Evolutionary conservation across 2,113 vertebrate genomes (phyloP).

Genomic region (Pygathrix nemaeus): DNA sequence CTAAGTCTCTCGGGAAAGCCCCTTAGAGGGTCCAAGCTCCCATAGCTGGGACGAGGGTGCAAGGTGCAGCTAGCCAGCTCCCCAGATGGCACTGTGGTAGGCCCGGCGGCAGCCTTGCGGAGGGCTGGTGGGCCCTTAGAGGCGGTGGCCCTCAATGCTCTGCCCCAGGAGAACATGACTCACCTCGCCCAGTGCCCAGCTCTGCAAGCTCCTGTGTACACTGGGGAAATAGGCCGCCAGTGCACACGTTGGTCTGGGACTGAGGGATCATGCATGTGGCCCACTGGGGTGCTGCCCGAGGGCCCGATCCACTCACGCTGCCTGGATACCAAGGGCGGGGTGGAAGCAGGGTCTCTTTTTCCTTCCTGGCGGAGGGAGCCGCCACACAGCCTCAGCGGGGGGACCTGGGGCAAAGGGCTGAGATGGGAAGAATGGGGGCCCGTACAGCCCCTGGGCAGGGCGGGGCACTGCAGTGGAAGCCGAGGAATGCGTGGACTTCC

Average conservation of each 20-base stretch:
- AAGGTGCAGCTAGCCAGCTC: neutral
- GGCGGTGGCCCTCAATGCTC: fast-evolving
- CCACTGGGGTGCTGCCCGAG: fast-evolving
- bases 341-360: neutral
- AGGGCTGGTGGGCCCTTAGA: neutral
- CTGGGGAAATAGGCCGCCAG: neutral
- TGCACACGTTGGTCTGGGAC: neutral
- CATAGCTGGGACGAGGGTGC: fast-evolving
- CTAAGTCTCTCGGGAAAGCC: neutral
- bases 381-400: fast-evolving
- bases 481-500: no score
- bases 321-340: neutral
- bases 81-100: fast-evolving
- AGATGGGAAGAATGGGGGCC: fast-evolving
- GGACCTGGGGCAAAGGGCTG: neutral
- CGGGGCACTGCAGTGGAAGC: neutral
- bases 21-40: neutral
- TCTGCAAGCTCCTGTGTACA: neutral
- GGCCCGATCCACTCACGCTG: neutral
- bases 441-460: neutral
- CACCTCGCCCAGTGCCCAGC: fast-evolving
- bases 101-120: fast-evolving
- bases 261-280: fast-evolving
- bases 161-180: fast-evolving
- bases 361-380: neutral